A percentile compares a stretch with the other conserved stretches of the same genome.
phyloP scores from a whole-genome alignment of 2,113 vertebrate species.

The Neogale vison region DNA sequence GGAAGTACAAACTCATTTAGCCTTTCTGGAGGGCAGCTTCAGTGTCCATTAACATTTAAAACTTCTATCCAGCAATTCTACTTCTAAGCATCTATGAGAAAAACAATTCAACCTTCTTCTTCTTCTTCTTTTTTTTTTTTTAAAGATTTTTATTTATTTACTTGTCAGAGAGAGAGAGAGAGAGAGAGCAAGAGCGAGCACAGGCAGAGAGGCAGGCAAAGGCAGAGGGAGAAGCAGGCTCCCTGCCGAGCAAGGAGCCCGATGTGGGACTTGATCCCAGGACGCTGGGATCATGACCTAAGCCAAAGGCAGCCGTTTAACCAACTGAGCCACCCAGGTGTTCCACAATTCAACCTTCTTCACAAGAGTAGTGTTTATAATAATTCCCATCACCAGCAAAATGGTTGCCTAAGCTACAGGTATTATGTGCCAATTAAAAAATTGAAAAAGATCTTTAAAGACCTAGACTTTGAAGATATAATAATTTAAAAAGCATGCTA shows the following conservation, averaged over 20 bases:
- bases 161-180: no score
- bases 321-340: no score
- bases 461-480: background rate
- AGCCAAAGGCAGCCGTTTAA: no score
- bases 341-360: background rate
- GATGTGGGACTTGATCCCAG: no score
- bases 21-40: background rate
- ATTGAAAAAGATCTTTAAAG: constrained; percentile 9
- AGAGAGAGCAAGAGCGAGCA: no score
- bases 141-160: no score
- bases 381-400: constrained; percentile 24
- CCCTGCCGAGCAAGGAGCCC: no score
- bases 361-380: background rate
- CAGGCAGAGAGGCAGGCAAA: no score
- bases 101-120: background rate
- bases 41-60: constrained; percentile 33
- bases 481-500: background rate
- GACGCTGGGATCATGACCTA: no score
- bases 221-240: no score
- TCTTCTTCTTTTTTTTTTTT: no score
- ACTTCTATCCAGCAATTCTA: constrained; percentile 21
- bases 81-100: background rate
- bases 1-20: background rate
- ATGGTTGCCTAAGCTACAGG: constrained; percentile 23
- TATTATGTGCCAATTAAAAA: background rate